phyloP scores from a whole-genome alignment of 2,113 vertebrate species.

The Empidonax alnorum region DNA sequence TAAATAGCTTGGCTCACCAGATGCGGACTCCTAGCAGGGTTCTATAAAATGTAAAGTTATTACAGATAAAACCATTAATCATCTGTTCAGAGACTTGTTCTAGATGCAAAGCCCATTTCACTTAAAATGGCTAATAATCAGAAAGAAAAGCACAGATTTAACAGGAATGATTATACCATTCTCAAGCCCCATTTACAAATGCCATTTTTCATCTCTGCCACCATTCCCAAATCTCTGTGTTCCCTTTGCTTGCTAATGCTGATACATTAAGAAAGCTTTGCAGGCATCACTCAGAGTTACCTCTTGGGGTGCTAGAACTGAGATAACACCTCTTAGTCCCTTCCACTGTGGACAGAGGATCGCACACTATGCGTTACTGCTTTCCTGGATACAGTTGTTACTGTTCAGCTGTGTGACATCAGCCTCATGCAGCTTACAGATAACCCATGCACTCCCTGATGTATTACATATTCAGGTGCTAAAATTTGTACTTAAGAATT shows the following conservation, averaged over 20 bases:
- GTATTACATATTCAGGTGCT: not conserved
- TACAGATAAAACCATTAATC: conserved; percentile 82
- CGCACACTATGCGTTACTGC: rapidly evolving
- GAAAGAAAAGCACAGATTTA: conserved; percentile 66
- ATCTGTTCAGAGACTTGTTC: conserved; percentile 80
- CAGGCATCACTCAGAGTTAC: not conserved
- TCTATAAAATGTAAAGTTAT: conserved; percentile 82
- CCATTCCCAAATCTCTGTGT: not conserved
- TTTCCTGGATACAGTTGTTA: not conserved
- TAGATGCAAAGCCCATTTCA: conserved; percentile 73
- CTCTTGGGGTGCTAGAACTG: not conserved
- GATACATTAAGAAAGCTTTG: not conserved
- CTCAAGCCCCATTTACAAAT: conserved; percentile 60
- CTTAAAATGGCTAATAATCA: conserved; percentile 77
- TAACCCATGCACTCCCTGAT: not conserved
- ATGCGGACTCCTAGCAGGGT: conserved; percentile 77
- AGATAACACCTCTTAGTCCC: not conserved
- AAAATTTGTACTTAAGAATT: not conserved
- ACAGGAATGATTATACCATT: conserved; percentile 39
- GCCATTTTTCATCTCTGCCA: conserved; percentile 8
- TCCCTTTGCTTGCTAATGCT: not conserved
- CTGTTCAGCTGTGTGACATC: not conserved
- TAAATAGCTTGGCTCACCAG: conserved; percentile 83
- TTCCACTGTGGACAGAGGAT: not conserved
- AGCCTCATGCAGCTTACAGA: not conserved